Conservation (phyloP, 37 sponge, comb jelly and placozoan genomes). For the Aphrocallistes beatrix region DNA sequence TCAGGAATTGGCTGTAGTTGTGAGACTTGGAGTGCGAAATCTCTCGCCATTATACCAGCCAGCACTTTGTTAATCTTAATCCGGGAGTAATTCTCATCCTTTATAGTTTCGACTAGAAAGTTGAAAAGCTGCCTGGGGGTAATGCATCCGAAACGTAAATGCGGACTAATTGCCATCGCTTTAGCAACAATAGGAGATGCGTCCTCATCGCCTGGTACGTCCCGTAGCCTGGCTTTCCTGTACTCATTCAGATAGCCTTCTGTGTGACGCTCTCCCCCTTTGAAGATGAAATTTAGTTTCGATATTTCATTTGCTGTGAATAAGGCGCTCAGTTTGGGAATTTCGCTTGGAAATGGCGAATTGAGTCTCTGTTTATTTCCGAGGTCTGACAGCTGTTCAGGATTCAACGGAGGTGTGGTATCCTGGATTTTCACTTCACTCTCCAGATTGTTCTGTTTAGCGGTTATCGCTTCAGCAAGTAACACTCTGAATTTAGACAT, state of each 20-base stretch:
- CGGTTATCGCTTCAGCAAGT: background rate
- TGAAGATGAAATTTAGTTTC: background rate
- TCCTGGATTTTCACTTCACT: background rate
- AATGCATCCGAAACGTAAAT: constrained; percentile 71
- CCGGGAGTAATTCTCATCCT: background rate
- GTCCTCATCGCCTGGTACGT: background rate
- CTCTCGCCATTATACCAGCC: background rate
- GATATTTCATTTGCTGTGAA: background rate
- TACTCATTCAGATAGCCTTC: background rate
- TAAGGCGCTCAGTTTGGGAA: background rate
- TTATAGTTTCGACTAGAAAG: background rate
- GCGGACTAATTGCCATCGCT: constrained; percentile 40
- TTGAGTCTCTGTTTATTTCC: background rate
- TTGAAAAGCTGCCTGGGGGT: constrained; percentile 57
- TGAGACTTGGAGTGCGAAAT: constrained; percentile 2
- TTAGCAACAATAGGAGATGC: background rate
- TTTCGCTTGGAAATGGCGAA: background rate
- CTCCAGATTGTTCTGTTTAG: background rate
- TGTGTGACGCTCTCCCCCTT: background rate
- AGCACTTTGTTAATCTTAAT: background rate
- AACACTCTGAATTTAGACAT: background rate
- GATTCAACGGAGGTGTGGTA: background rate
- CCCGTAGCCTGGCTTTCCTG: background rate
- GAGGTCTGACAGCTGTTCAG: background rate
- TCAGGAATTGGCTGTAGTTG: background rate